A percentile compares a stretch with the other conserved stretches of the same genome.
phyloP scores from a whole-genome alignment of 2,888 invertebrate species.

The Teleiodes luculella region DNA sequence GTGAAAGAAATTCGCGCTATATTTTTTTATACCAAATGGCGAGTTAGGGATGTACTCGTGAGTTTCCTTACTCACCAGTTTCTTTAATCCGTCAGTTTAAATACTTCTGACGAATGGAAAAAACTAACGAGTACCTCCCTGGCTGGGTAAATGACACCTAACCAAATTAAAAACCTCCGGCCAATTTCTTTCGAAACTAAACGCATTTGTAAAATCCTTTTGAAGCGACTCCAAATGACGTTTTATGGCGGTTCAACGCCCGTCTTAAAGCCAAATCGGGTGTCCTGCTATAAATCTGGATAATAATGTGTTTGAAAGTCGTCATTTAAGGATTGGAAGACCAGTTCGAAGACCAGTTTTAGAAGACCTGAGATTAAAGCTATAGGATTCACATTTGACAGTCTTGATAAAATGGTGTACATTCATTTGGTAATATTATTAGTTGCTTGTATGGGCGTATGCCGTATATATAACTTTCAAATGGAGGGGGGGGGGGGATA shows the following conservation, averaged over 20 bases:
- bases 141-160: no score
- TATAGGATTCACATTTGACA: neutral
- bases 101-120: no score
- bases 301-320: slow-evolving; percentile 44
- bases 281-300: slow-evolving; percentile 51
- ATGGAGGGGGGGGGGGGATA: no score
- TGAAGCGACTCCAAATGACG: neutral
- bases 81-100: no score
- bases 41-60: no score
- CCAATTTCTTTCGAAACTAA: neutral
- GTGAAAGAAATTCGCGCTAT: no score
- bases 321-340: slow-evolving; percentile 30
- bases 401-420: neutral
- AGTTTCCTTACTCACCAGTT: no score
- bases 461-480: no score
- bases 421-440: neutral
- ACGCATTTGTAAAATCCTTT: neutral
- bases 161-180: no score
- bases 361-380: neutral
- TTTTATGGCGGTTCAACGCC: slow-evolving; percentile 9
- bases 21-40: no score
- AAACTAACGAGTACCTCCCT: no score
- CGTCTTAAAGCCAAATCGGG: slow-evolving; percentile 26
- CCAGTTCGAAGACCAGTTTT: neutral
- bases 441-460: no score